These are phyloP conservation scores for Amiota minor DNA, from an alignment of 2,888 invertebrate species.

Conservation along the genomic window DNA sequence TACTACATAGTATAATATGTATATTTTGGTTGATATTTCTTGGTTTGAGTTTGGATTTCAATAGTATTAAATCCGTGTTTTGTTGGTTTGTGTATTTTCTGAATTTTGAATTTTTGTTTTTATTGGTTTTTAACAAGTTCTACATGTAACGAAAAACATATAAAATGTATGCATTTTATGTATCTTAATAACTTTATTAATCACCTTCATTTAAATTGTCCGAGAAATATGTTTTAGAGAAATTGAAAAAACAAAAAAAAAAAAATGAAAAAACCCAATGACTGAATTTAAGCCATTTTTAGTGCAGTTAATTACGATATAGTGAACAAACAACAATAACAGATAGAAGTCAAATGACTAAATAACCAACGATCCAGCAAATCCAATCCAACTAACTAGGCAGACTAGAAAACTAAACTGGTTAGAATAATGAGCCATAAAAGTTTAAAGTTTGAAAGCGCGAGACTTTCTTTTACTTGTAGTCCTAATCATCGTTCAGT, in stretches of 20 bases:
- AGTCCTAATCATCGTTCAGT: too few relatives aligned
- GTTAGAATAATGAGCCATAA: conserved; percentile 14
- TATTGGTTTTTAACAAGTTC: conserved; percentile 62
- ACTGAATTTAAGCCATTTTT: conserved; percentile 15
- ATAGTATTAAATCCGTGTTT: background rate
- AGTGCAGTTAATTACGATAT: conserved; percentile 7
- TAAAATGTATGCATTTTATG: conserved; percentile 54
- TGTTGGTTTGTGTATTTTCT: background rate
- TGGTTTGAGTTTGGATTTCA: conserved; percentile 1
- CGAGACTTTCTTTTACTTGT: conserved; percentile 8
- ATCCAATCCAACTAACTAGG: too few relatives aligned
- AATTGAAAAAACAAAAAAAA: too few relatives aligned
- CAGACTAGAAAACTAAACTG: background rate
- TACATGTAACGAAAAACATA: conserved; percentile 37
- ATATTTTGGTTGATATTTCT: conserved; percentile 2
- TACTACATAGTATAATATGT: too few relatives aligned
- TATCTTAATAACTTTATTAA: conserved; percentile 64
- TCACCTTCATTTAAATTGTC: conserved; percentile 1
- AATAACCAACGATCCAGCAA: too few relatives aligned
- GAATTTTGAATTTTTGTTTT: conserved; percentile 49
- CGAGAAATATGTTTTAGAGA: conserved; percentile 17
- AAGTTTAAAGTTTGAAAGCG: conserved; percentile 1
- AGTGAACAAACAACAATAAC: background rate
- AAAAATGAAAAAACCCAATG: background rate
- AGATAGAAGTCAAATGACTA: background rate